These are phyloP conservation scores for Gila robusta DNA, from an alignment of 2,797 vertebrate species.

Conservation along the genomic window DNA sequence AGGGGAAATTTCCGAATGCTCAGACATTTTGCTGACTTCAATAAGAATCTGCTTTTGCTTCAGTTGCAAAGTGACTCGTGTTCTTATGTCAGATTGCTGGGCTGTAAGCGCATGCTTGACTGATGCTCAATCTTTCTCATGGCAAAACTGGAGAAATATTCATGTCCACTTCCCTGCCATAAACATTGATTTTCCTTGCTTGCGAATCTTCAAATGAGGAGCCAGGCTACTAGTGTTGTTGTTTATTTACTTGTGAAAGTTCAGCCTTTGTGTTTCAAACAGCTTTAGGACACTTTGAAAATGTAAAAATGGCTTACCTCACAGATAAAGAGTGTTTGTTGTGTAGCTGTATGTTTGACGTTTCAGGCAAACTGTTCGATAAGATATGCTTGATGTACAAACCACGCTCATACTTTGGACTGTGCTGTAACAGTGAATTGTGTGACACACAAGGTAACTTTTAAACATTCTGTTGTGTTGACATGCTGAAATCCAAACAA, in stretches of 20 bases:
- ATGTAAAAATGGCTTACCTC: background rate
- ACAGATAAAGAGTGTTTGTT: background rate
- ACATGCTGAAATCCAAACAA: conserved; percentile 11
- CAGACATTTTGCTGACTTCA: conserved; percentile 43
- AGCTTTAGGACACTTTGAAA: conserved; percentile 19
- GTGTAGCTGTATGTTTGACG: background rate
- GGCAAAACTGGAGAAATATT: conserved; percentile 32
- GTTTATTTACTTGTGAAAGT: conserved; percentile 40
- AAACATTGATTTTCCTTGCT: conserved; percentile 18
- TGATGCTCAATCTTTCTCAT: conserved; percentile 23
- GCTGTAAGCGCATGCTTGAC: background rate
- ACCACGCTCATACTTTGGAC: background rate
- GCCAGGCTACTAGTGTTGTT: conserved; percentile 23
- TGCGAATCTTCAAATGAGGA: conserved; percentile 19
- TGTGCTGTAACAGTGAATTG: background rate
- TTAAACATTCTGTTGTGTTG: conserved; percentile 9
- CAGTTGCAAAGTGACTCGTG: conserved; percentile 42
- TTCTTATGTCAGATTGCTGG: conserved; percentile 37
- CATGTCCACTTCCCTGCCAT: background rate
- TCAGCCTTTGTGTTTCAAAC: conserved; percentile 26
- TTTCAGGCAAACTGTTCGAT: background rate
- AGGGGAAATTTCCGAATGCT: conserved; percentile 28
- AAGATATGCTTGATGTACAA: background rate
- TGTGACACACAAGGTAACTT: background rate
- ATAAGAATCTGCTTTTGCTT: conserved; percentile 43